Percentiles rank a stretch among this genome's conserved stretches.
These are phyloP conservation scores for Temnothorax curvispinosus DNA, from an alignment of 1,140 invertebrate genomes.

Conservation along the genomic window DNA sequence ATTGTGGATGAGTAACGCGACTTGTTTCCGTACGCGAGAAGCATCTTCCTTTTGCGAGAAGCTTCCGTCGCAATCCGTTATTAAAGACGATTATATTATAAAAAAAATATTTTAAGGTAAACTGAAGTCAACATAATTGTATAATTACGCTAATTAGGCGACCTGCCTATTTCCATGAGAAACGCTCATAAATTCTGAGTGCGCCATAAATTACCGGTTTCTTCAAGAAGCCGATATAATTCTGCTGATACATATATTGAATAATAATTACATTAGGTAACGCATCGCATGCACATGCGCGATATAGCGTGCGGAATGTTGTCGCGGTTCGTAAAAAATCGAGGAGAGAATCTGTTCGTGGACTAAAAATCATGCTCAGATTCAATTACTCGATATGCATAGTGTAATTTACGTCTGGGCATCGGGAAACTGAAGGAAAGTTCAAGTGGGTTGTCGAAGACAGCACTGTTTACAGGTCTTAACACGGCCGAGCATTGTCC, in stretches of 20 bases:
- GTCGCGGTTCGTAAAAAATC: background rate
- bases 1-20: background rate
- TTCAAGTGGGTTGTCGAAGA: constrained; percentile 19
- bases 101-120: constrained; percentile 22
- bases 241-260: constrained; percentile 56
- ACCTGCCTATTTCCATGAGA: constrained; percentile 42
- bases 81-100: constrained; percentile 27
- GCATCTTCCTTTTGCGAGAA: background rate
- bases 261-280: constrained; percentile 49
- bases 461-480: constrained; percentile 51
- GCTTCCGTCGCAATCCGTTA: background rate
- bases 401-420: background rate
- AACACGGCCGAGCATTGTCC: constrained; percentile 61
- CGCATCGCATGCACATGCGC: background rate
- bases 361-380: background rate
- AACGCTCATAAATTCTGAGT: constrained; percentile 41
- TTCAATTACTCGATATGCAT: background rate
- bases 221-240: constrained; percentile 28
- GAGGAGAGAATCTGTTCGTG: no score
- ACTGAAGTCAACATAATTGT: constrained; percentile 31
- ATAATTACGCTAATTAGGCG: constrained; percentile 48
- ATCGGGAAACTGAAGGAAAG: background rate
- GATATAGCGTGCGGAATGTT: background rate
- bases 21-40: background rate
- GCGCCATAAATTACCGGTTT: constrained; percentile 47